Conservation (phyloP, 2,888 invertebrate species). For the Pseudococcus jackbeardsleyi region DNA sequence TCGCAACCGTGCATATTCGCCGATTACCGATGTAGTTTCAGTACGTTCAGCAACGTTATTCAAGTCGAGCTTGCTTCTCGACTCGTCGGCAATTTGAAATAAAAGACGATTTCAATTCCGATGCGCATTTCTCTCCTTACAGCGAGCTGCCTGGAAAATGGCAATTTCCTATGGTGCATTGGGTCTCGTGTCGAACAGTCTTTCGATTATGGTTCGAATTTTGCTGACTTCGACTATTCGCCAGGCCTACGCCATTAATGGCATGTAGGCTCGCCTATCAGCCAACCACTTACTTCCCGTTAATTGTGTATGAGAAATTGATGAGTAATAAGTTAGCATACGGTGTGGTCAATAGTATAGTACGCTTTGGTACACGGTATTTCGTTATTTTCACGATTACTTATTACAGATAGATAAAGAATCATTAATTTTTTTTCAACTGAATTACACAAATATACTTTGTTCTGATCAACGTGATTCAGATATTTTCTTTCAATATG, state of each 20-base stretch:
- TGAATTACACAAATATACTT: background rate
- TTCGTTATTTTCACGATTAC: background rate
- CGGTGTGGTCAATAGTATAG: background rate
- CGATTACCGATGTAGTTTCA: constrained; percentile 28
- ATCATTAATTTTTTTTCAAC: background rate
- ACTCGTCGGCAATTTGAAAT: background rate
- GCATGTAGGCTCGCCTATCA: constrained; percentile 37
- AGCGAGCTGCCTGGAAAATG: background rate
- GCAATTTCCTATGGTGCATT: background rate
- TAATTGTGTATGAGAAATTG: constrained; percentile 41
- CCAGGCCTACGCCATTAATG: background rate
- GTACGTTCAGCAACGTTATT: constrained; percentile 19
- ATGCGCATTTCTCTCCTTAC: constrained; percentile 2
- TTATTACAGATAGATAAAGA: background rate
- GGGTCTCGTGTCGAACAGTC: background rate
- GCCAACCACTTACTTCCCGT: constrained; percentile 17
- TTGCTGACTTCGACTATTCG: constrained; percentile 14
- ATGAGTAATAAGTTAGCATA: constrained; percentile 26
- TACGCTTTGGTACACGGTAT: background rate
- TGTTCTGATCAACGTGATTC: background rate
- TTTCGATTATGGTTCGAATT: background rate
- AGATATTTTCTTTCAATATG: background rate
- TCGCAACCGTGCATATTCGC: constrained; percentile 48
- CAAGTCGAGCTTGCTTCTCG: background rate
- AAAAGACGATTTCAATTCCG: constrained; percentile 35